phyloP scores from a whole-genome alignment of 2,797 vertebrate genomes.

The Gymnopithys bicolor region DNA sequence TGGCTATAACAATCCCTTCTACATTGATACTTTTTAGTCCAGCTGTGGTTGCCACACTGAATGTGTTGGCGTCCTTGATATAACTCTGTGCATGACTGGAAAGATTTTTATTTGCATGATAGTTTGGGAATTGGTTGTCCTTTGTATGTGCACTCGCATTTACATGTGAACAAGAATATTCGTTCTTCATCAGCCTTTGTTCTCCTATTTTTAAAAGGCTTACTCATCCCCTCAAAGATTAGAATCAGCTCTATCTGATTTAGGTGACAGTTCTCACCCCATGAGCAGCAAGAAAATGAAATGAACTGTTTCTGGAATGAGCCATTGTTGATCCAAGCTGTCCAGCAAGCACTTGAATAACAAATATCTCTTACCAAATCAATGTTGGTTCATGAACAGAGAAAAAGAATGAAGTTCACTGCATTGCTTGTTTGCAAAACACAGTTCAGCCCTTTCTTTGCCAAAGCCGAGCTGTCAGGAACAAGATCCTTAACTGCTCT shows the following conservation, averaged over 20 bases:
- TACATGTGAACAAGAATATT: constrained; percentile 54
- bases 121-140: background rate
- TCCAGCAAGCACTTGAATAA: constrained; percentile 66
- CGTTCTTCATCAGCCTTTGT: constrained; percentile 49
- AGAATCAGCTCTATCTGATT: constrained; percentile 63
- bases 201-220: constrained; percentile 63
- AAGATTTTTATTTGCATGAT: background rate
- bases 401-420: constrained; percentile 54
- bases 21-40: background rate
- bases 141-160: constrained; percentile 12
- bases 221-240: constrained; percentile 52
- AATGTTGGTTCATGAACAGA: constrained; percentile 52
- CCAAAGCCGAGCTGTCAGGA: constrained; percentile 15
- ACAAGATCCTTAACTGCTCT: constrained; percentile 16
- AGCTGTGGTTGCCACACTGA: background rate
- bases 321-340: constrained; percentile 61
- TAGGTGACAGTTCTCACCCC: constrained; percentile 64
- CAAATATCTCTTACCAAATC: constrained; percentile 66
- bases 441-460: constrained; percentile 40
- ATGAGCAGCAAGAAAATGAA: constrained; percentile 57
- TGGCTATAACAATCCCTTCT: background rate
- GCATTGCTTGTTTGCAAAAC: constrained; percentile 59
- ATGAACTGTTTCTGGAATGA: constrained; percentile 65
- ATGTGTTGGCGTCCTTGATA: background rate
- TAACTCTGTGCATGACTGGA: background rate